Base-by-base conservation (phyloP, 2,797 vertebrate species). In the Oreonectes daqikongensis region DNA sequence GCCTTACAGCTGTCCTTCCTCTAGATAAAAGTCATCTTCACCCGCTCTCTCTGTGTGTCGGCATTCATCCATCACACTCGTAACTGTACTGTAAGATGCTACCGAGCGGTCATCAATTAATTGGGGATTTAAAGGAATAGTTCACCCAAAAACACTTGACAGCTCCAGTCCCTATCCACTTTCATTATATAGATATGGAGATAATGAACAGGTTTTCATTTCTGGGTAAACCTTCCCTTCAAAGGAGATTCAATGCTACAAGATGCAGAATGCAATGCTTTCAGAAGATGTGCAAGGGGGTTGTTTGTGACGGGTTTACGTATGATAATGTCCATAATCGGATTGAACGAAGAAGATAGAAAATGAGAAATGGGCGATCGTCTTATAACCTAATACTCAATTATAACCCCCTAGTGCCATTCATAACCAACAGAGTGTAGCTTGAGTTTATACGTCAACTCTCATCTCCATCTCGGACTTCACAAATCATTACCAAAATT, bases 401-500 rank as follows among this genome's bases (percentile, higher is more conserved):
- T 76, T 76, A 71, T 72, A 46, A 80, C 67, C 55, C 71, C 60
- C 22, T 59, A 52, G 24, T 26, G 35, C 26, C 12, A 44, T 30
- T 64, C 30, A 72, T 76, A 76, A 78, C 50, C 69, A 69, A 24
- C 61, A 75, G 12, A 17, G 60, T 80, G 28, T 22, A 15, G 48
- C 53, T 61, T 12, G 14, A 67, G 66, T 77, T 60, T 52, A 69
- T 28, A 57, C 18, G 20, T 79, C 79, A 69, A 66, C n/a, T 55
- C 24, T 72, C 53, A 66, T 80, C 69, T 40, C 55, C 59, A 59
- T 72, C 64, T 67, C 42, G 42, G 32, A 64, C 69, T 83, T 80
- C 78, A 66, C 44, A 80, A 75, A 71, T 75, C 52, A 80, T 78
- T 75, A 57, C 14, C 12, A n/a, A n/a, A n/a, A n/a, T n/a, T n/a